These are phyloP conservation scores for Aselliscus stoliczkanus DNA, from an alignment of 2,797 vertebrate genomes.

Conservation along the genomic window DNA sequence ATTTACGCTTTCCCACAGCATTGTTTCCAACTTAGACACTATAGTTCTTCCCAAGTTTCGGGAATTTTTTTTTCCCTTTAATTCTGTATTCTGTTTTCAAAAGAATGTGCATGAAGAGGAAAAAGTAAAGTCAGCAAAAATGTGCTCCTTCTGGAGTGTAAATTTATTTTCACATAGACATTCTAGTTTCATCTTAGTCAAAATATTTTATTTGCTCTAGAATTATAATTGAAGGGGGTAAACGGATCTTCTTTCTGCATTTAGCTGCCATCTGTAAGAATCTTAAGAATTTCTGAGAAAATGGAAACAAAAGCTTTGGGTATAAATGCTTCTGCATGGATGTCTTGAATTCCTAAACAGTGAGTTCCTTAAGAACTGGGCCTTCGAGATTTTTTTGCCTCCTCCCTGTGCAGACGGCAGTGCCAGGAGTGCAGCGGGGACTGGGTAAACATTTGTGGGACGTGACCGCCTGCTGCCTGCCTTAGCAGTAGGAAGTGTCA, in stretches of 20 bases:
- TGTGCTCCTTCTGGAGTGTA: background rate
- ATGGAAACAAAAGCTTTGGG: conserved; percentile 9
- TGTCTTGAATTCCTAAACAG: conserved; percentile 9
- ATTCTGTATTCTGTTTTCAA: conserved; percentile 78
- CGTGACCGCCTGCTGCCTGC: background rate
- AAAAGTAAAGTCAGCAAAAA: conserved; percentile 65
- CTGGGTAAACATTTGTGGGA: background rate
- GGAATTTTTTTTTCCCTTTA: conserved; percentile 9
- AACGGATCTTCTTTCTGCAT: conserved; percentile 13
- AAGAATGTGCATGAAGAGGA: conserved; percentile 62
- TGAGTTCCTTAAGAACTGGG: background rate
- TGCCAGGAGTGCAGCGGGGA: background rate
- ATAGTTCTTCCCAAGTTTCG: conserved; percentile 72
- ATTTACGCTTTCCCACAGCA: conserved; percentile 75
- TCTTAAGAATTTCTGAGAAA: conserved; percentile 49
- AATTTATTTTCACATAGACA: conserved; percentile 20
- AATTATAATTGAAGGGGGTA: conserved; percentile 13
- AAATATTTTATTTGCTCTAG: conserved; percentile 29
- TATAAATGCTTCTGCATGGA: background rate
- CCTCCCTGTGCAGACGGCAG: background rate
- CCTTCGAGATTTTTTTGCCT: background rate
- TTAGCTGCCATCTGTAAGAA: background rate
- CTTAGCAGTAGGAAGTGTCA: background rate
- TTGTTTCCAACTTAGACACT: conserved; percentile 81
- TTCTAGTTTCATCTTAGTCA: conserved; percentile 36